Base-by-base conservation (phyloP, 2,797 vertebrate genomes). In the Sebastes minor region DNA sequence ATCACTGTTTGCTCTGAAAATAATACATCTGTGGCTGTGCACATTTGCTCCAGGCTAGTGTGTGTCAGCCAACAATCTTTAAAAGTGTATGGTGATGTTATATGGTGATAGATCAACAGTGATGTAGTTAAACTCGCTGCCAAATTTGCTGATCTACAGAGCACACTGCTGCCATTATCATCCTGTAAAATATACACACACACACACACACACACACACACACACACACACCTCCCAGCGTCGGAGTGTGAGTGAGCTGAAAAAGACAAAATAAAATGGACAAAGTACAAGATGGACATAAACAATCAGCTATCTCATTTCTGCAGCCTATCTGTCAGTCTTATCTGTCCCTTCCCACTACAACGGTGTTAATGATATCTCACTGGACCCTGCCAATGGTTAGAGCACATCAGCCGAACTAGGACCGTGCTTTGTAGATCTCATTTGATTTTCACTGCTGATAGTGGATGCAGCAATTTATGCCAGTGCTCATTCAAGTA, bases 401-500 rank as follows among this genome's bases (percentile, higher is more conserved):
- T 86, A 85, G 67, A 91, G 83, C 76, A 60, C 86, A 83, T 81
- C 78, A 84, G 55, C 80, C 67, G 68, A 88, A 88, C 85, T 62
- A 74, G 79, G 74, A 80, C 74, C 55, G 3, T 14, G 88, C 88
- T 92, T 92, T 93, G 90, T 88, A 92, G 91, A 94, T 94, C 90
- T 92, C 90, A 93, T 94, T 92, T 93, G 93, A 95, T 95, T 94
- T 87, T 92, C 86, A 68, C 78, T 74, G 81, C 86, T 87, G 93
- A 94, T 94, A 93, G 91, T 83, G 81, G 87, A 93, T 87, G 88
- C 55, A 4, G 85, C 89, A 91, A 92, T 93, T 92, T 94, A 90
- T 90, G 91, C 86, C 91, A 84, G 82, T 14, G 79, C 88, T 94
- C 91, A 89, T 91, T 92, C 88, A 88, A 93, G 87, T 82, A 83